These are phyloP conservation scores for Mechanitis messenoides DNA, from an alignment of 2,888 invertebrate species.

Conservation along the genomic window DNA sequence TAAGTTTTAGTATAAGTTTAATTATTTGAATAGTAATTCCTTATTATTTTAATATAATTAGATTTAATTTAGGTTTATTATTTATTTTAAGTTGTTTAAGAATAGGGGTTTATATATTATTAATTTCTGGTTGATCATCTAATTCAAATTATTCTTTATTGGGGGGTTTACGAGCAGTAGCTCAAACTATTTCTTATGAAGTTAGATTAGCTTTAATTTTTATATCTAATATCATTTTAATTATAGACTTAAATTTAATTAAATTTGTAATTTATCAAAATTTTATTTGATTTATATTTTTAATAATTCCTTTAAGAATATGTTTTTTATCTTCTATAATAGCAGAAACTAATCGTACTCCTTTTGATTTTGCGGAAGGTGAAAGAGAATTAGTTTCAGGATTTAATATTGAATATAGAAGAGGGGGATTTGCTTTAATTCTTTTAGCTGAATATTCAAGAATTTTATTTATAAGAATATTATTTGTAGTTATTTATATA, in stretches of 20 bases:
- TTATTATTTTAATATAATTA: conserved; percentile 71
- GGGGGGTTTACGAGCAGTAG: conserved; percentile 80
- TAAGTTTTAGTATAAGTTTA: conserved; percentile 72
- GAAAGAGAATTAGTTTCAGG: conserved; percentile 80
- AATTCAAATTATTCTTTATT: conserved; percentile 85
- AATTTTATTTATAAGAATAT: conserved; percentile 81
- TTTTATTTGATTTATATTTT: conserved; percentile 72
- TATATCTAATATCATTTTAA: conserved; percentile 76
- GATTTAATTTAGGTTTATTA: conserved; percentile 77
- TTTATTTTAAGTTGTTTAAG: conserved; percentile 81
- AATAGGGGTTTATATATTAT: conserved; percentile 79
- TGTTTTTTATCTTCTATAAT: conserved; percentile 78
- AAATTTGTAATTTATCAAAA: conserved; percentile 68
- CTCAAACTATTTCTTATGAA: conserved; percentile 87
- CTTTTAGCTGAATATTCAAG: conserved; percentile 83
- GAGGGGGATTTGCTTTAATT: conserved; percentile 83
- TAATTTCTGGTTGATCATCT: conserved; percentile 82
- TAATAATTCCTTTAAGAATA: conserved; percentile 74
- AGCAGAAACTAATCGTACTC: conserved; percentile 84
- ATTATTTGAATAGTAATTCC: conserved; percentile 77
- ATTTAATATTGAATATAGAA: conserved; percentile 87
- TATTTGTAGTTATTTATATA: conserved; percentile 78
- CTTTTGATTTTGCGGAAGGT: conserved; percentile 88
- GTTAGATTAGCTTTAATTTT: conserved; percentile 82
- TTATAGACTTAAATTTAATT: conserved; percentile 73